Conservation (phyloP, 2,797 vertebrate species). For the Pipistrellus pipistrellus region DNA sequence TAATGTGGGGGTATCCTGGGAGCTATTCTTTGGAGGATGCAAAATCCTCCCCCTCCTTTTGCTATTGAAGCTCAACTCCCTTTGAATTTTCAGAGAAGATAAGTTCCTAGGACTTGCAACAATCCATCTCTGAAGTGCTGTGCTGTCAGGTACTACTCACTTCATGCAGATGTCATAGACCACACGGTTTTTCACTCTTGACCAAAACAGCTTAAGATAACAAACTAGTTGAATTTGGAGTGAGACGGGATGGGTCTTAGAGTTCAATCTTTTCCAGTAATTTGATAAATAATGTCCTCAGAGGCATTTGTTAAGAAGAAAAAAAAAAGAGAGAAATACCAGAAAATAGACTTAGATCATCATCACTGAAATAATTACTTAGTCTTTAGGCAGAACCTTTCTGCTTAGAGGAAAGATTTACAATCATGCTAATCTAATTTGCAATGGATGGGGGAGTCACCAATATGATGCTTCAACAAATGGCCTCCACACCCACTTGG, state of each 20-base stretch:
- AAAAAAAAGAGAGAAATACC: background rate
- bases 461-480: background rate
- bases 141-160: too few relatives aligned
- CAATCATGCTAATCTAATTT: background rate
- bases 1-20: too few relatives aligned
- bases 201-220: background rate
- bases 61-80: background rate
- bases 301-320: background rate
- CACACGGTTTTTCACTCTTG: background rate
- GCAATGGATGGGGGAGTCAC: background rate
- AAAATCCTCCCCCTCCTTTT: background rate
- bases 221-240: background rate
- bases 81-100: background rate
- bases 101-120: background rate
- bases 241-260: background rate
- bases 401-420: conserved; percentile 14
- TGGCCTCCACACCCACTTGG: background rate
- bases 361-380: background rate
- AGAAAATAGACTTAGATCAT: conserved; percentile 18
- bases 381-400: conserved; percentile 11
- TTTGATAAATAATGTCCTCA: conserved; percentile 15
- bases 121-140: background rate
- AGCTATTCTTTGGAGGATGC: rapidly evolving
- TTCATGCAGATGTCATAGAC: background rate
- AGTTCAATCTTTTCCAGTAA: conserved; percentile 17